Conservation (phyloP, 2,113 vertebrate species). For the Ursus arctos region DNA sequence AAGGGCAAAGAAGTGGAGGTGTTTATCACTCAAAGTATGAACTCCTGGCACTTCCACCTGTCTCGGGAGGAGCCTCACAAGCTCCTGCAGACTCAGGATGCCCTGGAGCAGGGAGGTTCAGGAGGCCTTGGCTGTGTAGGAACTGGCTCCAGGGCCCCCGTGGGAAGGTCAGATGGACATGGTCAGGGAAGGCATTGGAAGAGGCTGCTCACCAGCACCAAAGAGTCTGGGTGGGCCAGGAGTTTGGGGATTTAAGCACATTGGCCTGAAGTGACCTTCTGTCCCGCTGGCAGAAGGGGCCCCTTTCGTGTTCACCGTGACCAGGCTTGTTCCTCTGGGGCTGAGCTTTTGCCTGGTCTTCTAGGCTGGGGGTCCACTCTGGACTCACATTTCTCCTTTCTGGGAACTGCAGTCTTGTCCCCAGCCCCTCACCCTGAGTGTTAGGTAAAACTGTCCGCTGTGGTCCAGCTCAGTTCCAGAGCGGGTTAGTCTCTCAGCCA, state of each 20-base stretch:
- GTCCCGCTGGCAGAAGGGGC: not conserved
- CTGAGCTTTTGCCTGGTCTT: not conserved
- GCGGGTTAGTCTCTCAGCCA: not conserved
- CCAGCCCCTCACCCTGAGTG: not conserved
- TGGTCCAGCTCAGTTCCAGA: not conserved
- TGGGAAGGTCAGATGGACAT: not conserved
- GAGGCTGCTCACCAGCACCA: too few relatives aligned
- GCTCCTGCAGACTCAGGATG: too few relatives aligned
- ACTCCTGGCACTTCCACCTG: not conserved
- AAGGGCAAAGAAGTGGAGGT: not conserved
- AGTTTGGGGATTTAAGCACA: not conserved
- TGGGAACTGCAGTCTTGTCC: not conserved
- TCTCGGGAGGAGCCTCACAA: too few relatives aligned
- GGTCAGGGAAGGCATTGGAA: not conserved
- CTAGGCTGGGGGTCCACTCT: not conserved
- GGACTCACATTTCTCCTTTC: not conserved
- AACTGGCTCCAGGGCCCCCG: not conserved
- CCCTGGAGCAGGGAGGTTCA: not conserved
- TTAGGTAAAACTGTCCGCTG: not conserved
- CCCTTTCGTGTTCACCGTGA: not conserved
- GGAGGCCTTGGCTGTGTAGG: not conserved
- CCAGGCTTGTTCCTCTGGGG: not conserved
- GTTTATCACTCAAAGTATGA: not conserved
- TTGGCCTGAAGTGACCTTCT: not conserved
- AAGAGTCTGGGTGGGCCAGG: not conserved